Evolutionary conservation across 2,113 vertebrate genomes (phyloP).

Genomic region (Anhinga rufa): DNA sequence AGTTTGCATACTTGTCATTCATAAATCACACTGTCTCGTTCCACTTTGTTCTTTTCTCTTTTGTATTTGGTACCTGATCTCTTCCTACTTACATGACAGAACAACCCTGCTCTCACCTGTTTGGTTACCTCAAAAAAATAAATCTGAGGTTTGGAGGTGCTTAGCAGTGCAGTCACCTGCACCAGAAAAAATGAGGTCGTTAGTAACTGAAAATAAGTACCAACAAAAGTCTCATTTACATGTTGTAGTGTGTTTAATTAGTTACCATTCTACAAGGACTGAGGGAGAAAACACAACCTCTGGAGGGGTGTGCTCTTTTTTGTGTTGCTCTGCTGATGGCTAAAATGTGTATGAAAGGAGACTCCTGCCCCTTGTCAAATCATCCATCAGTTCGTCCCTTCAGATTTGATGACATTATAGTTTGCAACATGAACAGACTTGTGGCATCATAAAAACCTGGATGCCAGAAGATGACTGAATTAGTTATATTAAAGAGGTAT

Average conservation of each 20-base stretch:
- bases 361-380: not conserved
- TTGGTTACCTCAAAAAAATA: not conserved
- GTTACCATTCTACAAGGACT: not conserved
- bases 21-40: not conserved
- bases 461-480: not conserved
- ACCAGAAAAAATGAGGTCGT: not conserved
- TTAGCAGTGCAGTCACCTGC: not conserved
- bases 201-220: not conserved
- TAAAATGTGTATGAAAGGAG: not conserved
- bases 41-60: not conserved
- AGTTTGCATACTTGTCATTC: slow-evolving; percentile 40
- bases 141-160: not conserved
- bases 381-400: not conserved
- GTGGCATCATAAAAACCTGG: not conserved
- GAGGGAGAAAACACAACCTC: not conserved
- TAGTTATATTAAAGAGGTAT: not conserved
- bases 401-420: not conserved
- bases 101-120: not conserved
- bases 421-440: not conserved
- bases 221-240: not conserved
- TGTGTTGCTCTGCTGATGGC: not conserved
- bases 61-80: not conserved
- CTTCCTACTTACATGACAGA: not conserved
- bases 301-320: not conserved
- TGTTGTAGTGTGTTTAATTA: not conserved